Evolutionary conservation across 2,113 vertebrate species (phyloP).

Genomic region (Spheniscus mendiculus): DNA sequence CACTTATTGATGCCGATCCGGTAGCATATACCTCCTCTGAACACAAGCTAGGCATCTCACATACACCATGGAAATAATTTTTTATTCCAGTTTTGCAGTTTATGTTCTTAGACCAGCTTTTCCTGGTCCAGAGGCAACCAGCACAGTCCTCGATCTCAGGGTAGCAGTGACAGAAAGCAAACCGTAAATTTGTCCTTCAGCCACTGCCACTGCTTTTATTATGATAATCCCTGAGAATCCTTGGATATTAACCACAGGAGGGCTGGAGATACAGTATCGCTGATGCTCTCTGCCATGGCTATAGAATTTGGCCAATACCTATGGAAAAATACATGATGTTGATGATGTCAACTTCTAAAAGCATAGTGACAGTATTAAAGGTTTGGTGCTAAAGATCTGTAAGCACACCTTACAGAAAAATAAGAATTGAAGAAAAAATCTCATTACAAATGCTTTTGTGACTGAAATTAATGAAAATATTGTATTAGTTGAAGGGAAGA

Average conservation of each 20-base stretch:
- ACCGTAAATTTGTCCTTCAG: not conserved
- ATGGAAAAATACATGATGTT: not conserved
- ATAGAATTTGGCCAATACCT: not conserved
- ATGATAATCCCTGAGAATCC: not conserved
- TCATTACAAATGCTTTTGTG: not conserved
- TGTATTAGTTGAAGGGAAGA: not conserved
- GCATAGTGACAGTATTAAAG: not conserved
- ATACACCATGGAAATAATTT: not conserved
- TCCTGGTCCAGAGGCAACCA: not conserved
- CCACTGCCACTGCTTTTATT: not conserved
- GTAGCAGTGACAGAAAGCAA: not conserved
- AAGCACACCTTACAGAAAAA: not conserved
- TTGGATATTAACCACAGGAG: not conserved
- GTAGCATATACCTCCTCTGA: not conserved
- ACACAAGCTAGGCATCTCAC: not conserved
- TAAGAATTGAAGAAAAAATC: not conserved
- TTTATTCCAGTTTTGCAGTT: not conserved
- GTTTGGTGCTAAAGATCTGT: not conserved
- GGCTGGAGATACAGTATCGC: not conserved
- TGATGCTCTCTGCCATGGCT: not conserved
- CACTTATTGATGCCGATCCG: not conserved
- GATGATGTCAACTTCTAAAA: not conserved
- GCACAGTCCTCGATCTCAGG: not conserved
- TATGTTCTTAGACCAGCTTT: not conserved
- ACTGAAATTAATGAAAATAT: not conserved